A percentile compares a stretch with the other conserved stretches of the same genome.
phyloP scores from a whole-genome alignment of 1,140 invertebrate genomes.

The Varroa destructor region DNA sequence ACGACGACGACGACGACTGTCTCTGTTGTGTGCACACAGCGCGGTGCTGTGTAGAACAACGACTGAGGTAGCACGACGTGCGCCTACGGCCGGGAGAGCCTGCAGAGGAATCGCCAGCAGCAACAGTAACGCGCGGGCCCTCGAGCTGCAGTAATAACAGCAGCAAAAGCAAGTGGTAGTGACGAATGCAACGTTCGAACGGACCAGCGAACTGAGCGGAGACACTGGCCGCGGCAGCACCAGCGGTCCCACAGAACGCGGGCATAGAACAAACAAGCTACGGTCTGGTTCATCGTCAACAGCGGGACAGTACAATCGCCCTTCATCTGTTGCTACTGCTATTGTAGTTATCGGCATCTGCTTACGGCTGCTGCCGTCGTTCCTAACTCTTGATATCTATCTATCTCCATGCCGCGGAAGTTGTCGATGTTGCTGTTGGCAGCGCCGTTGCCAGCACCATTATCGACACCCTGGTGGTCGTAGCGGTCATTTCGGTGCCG shows the following conservation, averaged over 20 bases:
- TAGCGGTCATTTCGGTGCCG: too few species aligned
- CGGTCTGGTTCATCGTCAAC: neutral
- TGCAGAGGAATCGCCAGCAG: too few species aligned
- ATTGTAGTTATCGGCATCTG: slow-evolving; percentile 11
- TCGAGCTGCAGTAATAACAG: too few species aligned
- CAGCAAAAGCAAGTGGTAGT: too few species aligned
- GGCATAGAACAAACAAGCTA: neutral
- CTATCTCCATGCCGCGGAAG: neutral
- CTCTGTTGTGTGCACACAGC: too few species aligned
- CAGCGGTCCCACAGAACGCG: neutral
- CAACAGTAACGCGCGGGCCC: too few species aligned
- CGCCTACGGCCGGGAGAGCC: too few species aligned
- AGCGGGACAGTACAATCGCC: neutral
- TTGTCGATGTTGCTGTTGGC: neutral
- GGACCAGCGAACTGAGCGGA: too few species aligned
- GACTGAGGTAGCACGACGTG: too few species aligned
- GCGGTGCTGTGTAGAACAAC: too few species aligned
- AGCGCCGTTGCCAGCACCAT: neutral
- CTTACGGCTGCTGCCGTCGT: neutral
- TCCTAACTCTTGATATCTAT: neutral
- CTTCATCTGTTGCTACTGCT: neutral
- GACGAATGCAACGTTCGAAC: too few species aligned
- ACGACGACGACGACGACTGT: too few species aligned
- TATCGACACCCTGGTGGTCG: neutral
- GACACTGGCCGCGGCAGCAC: neutral